A percentile compares a stretch with the other conserved stretches of the same genome.
These are phyloP conservation scores for Triplophysa siluroides DNA, from an alignment of 2,113 vertebrate genomes.

Conservation along the genomic window DNA sequence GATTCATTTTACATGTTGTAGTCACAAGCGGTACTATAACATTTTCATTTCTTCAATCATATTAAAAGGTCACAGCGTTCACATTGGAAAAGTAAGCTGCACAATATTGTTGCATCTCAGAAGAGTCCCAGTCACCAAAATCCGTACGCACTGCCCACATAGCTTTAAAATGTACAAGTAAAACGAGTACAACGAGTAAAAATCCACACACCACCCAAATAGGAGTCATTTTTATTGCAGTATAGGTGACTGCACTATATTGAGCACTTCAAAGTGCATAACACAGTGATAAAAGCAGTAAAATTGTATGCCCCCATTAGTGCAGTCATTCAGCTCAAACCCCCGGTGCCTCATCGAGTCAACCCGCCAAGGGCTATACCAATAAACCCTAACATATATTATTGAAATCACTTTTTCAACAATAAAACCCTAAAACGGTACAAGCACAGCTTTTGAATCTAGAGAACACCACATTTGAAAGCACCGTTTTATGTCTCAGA, in stretches of 20 bases:
- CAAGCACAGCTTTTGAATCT: background rate
- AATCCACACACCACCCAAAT: background rate
- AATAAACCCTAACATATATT: constrained; percentile 26
- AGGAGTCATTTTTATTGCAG: background rate
- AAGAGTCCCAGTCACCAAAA: no score
- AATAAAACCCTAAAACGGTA: background rate
- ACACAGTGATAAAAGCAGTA: constrained; percentile 13
- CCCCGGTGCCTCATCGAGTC: constrained; percentile 18
- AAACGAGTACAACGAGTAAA: background rate
- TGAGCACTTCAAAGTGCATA: background rate
- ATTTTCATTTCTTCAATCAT: no score
- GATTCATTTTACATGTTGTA: no score
- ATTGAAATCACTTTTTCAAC: constrained; percentile 8
- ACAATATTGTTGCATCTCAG: no score
- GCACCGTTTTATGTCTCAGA: background rate
- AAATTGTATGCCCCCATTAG: constrained; percentile 17
- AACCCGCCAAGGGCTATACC: background rate
- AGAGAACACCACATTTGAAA: background rate
- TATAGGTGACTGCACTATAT: background rate
- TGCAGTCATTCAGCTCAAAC: constrained; percentile 5
- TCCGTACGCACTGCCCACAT: no score
- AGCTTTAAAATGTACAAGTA: no score
- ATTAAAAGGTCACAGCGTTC: no score
- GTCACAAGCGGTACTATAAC: no score
- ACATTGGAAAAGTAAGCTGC: no score